Base-by-base conservation (phyloP, 2,888 invertebrate species). In the Noctua janthina region DNA sequence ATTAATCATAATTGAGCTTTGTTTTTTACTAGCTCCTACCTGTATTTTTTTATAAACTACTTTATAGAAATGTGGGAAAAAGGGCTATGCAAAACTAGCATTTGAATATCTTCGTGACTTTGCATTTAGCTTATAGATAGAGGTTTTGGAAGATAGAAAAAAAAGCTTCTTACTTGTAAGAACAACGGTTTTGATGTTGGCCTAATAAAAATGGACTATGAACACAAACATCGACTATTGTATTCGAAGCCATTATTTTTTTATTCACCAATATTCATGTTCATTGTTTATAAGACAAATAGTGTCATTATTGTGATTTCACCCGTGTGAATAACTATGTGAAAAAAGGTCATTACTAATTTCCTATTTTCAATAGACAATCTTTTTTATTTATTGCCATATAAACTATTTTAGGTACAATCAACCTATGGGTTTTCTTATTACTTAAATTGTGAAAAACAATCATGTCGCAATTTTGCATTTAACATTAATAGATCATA, bases 221-320 rank as follows among this genome's bases (percentile, higher is more conserved):
- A 46, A 17, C 46, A 56, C 11, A 51, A n/a, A 20, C 81, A 29
- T 74, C 10, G 49, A 17, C 69, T 70, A 70, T 81, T 75, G 81
- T 81, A 64, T 49, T 29, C 75, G n/a, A 39, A 7, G 54, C 20
- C 23, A 68, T 80, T 67, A 66, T 78, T 69, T 69, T 68, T 81
- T 64, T 29, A 2, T n/a, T 64, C 7, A 17, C 29, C 11, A 74
- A 68, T 67, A 66, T 73, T 29, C 23, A 46, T 29, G n/a, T 51
- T 81, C 59, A 69, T 74, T 75, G 69, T 74, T 43, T 46, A 15
- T 7, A 49, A 3, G 56, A 70, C 54, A 75, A 69, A 81, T 75
- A 81, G 56, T 56, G 66, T 43, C 49, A 70, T 66, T 81, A 64
- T 70, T n/a, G 23, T 39, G 51, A 66, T 76, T 82, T 70, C 56